These are phyloP conservation scores for Oopsacas minuta DNA, from an alignment of 37 sponge, comb jelly and placozoan species.

Conservation along the genomic window DNA sequence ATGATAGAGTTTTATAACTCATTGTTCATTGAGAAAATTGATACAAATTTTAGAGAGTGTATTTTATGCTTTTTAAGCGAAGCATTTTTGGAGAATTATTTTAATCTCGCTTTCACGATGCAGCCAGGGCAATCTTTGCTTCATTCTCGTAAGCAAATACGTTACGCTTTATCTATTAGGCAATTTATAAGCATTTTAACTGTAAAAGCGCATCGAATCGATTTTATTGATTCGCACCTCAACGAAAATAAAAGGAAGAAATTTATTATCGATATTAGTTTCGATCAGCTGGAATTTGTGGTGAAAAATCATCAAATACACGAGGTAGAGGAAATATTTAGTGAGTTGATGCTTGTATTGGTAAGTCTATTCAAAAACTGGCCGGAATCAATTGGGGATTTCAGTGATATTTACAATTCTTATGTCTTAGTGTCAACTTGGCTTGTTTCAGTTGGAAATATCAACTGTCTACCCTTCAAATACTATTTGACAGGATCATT, in stretches of 20 bases:
- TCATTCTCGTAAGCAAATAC: background rate
- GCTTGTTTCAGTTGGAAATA: background rate
- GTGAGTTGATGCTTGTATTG: background rate
- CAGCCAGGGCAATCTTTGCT: background rate
- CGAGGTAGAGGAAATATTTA: background rate
- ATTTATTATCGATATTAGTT: background rate
- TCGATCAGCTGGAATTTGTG: background rate
- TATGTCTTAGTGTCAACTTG: constrained; percentile 2
- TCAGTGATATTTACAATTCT: background rate
- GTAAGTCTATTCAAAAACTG: background rate
- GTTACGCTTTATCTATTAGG: background rate
- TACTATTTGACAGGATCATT: constrained; percentile 3
- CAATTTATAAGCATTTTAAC: background rate
- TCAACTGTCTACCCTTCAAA: background rate
- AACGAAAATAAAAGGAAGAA: background rate
- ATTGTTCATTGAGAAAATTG: background rate
- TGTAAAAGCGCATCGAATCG: background rate
- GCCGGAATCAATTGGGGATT: background rate
- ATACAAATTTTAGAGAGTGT: background rate
- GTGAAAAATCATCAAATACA: background rate
- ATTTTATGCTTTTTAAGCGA: background rate
- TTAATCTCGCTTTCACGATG: background rate
- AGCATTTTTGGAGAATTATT: background rate
- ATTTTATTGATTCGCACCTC: background rate
- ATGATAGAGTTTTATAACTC: constrained; percentile 8